These are phyloP conservation scores for Chymomyza caudatula DNA, from an alignment of 2,888 invertebrate genomes.

Conservation along the genomic window DNA sequence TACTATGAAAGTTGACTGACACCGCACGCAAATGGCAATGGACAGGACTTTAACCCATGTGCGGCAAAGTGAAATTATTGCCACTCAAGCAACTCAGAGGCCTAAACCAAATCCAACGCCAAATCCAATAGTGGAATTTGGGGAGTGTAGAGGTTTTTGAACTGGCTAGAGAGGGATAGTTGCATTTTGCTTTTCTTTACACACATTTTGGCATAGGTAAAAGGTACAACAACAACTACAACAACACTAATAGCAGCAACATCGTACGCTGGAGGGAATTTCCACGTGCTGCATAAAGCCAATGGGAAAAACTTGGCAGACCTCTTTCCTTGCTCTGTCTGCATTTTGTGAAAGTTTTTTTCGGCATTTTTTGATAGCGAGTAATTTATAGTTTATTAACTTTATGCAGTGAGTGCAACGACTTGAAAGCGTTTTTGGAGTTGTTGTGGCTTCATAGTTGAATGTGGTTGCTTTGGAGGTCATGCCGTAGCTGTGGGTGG, in stretches of 20 bases:
- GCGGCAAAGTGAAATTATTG: conserved; percentile 68
- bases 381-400: conserved; percentile 72
- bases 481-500: conserved; percentile 62
- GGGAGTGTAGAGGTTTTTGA: neutral
- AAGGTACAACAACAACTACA: neutral
- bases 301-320: conserved; percentile 48
- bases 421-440: conserved; percentile 46
- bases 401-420: conserved; percentile 66
- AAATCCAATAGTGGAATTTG: neutral
- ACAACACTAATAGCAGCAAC: too few relatives aligned
- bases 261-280: conserved; percentile 36
- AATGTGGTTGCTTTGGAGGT: conserved; percentile 38
- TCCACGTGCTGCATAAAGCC: conserved; percentile 62
- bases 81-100: conserved; percentile 15
- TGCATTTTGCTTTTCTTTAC: neutral
- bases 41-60: conserved; percentile 70
- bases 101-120: neutral
- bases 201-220: conserved; percentile 1
- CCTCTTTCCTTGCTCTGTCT: neutral
- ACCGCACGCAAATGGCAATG: conserved; percentile 37
- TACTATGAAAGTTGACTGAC: conserved; percentile 71
- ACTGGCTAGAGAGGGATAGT: neutral
- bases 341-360: conserved; percentile 62
- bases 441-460: neutral
- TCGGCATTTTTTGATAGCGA: conserved; percentile 49